A percentile compares a stretch with the other conserved stretches of the same genome.
These are phyloP conservation scores for Micromesistius poutassou DNA, from an alignment of 2,797 vertebrate genomes.

Conservation along the genomic window DNA sequence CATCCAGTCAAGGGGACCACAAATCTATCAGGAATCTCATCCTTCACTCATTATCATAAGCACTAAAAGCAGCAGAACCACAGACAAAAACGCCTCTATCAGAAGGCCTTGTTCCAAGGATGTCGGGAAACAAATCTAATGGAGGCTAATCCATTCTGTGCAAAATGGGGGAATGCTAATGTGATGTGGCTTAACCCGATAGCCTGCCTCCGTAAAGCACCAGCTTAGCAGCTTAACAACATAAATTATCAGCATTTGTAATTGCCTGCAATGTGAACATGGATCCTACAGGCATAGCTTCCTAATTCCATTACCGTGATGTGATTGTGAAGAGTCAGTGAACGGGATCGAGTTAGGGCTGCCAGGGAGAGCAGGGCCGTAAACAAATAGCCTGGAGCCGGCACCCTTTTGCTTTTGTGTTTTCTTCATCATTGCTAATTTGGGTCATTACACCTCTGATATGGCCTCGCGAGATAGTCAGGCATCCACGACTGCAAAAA, in stretches of 20 bases:
- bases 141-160: background rate
- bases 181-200: constrained; percentile 1
- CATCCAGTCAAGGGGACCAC: background rate
- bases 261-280: constrained; percentile 8
- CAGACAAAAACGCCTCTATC: background rate
- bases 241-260: constrained; percentile 7
- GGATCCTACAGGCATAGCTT: constrained; percentile 8
- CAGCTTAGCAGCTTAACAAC: background rate
- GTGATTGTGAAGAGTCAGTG: constrained; percentile 13
- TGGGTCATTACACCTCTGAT: background rate
- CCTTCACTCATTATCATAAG: background rate
- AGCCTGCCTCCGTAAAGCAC: background rate
- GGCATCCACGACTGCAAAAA: background rate
- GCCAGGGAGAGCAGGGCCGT: constrained; percentile 20
- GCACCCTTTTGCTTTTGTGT: constrained; percentile 4
- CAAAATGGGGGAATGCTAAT: background rate
- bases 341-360: constrained; percentile 34
- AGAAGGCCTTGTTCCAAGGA: background rate
- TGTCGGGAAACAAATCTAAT: background rate
- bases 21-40: background rate
- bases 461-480: background rate
- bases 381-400: constrained; percentile 41
- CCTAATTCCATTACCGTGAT: constrained; percentile 33
- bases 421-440: background rate
- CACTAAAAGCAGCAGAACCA: background rate